phyloP scores from a whole-genome alignment of 2,888 invertebrate species.

The Calephelis perditalis region DNA sequence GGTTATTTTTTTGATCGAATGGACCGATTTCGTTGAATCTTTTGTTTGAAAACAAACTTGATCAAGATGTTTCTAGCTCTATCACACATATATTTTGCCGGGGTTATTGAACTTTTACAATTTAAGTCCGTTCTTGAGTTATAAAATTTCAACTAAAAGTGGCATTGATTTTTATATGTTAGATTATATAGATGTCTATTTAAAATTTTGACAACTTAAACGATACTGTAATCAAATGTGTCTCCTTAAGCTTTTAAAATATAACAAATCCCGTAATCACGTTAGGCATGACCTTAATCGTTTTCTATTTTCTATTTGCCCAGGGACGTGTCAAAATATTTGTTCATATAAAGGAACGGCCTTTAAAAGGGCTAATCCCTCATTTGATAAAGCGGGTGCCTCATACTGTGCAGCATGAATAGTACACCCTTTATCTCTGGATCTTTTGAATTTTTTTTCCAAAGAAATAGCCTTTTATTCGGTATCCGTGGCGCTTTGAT shows the following conservation, averaged over 20 bases:
- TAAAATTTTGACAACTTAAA: background rate
- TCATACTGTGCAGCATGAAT: conserved; percentile 58
- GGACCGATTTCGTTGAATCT: no score
- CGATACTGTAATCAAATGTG: background rate
- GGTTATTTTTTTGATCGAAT: no score
- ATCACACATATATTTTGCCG: no score
- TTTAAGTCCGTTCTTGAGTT: no score
- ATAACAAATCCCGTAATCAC: background rate
- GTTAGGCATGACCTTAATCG: conserved; percentile 46
- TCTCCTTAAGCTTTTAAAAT: conserved; percentile 6
- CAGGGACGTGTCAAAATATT: conserved; percentile 68
- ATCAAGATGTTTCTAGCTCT: no score
- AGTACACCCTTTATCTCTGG: conserved; percentile 64
- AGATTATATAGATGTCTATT: no score
- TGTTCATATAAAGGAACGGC: conserved; percentile 53
- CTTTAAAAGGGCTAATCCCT: conserved; percentile 61
- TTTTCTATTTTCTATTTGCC: conserved; percentile 52
- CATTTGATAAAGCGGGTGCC: conserved; percentile 75
- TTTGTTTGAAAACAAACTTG: no score
- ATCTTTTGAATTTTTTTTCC: conserved; percentile 54
- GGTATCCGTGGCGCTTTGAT: conserved; percentile 69
- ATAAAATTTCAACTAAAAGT: no score
- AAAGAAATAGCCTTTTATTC: conserved; percentile 56
- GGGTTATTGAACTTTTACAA: no score
- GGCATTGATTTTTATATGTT: no score